These are phyloP conservation scores for Drosophila algonquin DNA, from an alignment of 2,888 invertebrate genomes.

Conservation along the genomic window DNA sequence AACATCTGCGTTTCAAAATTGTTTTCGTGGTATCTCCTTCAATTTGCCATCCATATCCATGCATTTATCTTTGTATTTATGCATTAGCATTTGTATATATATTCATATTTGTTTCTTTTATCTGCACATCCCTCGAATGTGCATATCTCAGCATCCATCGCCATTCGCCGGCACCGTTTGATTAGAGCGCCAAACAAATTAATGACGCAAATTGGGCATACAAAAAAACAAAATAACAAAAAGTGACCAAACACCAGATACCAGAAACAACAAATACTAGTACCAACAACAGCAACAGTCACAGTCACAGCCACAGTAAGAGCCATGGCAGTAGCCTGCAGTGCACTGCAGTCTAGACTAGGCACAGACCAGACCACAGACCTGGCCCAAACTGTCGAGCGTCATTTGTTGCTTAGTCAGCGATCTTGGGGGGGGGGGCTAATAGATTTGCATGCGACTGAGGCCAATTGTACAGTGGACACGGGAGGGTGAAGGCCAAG, in stretches of 20 bases:
- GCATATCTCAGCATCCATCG: not conserved
- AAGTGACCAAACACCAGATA: conserved; percentile 12
- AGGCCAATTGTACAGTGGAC: conserved; percentile 30
- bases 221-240: conserved; percentile 28
- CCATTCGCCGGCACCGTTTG: conserved; percentile 27
- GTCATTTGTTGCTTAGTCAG: conserved; percentile 43
- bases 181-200: conserved; percentile 50
- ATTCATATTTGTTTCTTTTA: not conserved
- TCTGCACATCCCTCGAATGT: not conserved
- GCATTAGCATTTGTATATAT: not conserved
- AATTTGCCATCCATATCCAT: not conserved
- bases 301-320: conserved; percentile 15
- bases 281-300: conserved; percentile 11
- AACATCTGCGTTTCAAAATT: not conserved
- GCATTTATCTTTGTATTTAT: not conserved
- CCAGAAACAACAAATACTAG: conserved; percentile 22
- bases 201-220: conserved; percentile 63
- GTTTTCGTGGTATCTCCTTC: not conserved
- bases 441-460: conserved; percentile 34
- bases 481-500: not conserved
- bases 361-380: conserved; percentile 19
- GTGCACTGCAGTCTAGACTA: conserved; percentile 40
- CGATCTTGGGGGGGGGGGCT: conserved; percentile 19
- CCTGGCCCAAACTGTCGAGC: conserved; percentile 12
- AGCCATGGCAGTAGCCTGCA: conserved; percentile 21